Percentiles rank a stretch among this genome's conserved stretches.
phyloP scores from a whole-genome alignment of 2,888 invertebrate species.

The Tenthredo mesomela region DNA sequence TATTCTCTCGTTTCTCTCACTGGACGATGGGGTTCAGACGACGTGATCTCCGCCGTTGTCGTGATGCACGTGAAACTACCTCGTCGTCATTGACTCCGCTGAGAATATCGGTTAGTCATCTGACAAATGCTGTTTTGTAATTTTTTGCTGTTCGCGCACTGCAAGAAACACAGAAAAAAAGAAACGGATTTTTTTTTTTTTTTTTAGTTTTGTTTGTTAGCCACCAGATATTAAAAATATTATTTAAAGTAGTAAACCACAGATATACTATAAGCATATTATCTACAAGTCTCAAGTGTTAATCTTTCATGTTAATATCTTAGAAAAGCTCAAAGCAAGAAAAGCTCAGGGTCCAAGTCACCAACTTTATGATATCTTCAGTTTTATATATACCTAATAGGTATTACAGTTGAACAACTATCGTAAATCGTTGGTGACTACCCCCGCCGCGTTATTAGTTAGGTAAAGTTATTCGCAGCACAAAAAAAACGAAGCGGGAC shows the following conservation, averaged over 20 bases:
- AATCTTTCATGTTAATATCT: neutral
- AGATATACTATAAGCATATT: constrained; percentile 16
- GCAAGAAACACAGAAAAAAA: constrained; percentile 73
- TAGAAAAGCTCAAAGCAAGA: neutral
- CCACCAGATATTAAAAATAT: constrained; percentile 7
- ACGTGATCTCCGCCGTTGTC: constrained; percentile 74
- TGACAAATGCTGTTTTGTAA: constrained; percentile 78
- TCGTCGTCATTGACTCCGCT: constrained; percentile 74
- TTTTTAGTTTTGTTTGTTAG: constrained; percentile 66
- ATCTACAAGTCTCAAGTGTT: neutral
- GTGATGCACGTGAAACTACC: constrained; percentile 71
- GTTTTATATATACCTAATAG: neutral
- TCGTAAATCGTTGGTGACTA: neutral
- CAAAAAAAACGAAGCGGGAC: neutral
- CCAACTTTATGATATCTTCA: neutral
- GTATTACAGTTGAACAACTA: neutral
- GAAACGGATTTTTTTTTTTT: constrained; percentile 65
- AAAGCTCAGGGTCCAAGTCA: neutral
- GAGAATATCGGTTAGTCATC: constrained; percentile 78
- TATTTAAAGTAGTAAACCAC: neutral
- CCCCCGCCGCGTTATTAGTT: neutral
- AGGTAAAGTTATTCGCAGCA: neutral
- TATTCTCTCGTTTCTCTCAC: constrained; percentile 60
- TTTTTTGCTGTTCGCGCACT: constrained; percentile 76
- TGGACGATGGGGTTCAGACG: constrained; percentile 76